These are phyloP conservation scores for Hymenochirus boettgeri DNA, from an alignment of 2,113 vertebrate species.

Conservation along the genomic window DNA sequence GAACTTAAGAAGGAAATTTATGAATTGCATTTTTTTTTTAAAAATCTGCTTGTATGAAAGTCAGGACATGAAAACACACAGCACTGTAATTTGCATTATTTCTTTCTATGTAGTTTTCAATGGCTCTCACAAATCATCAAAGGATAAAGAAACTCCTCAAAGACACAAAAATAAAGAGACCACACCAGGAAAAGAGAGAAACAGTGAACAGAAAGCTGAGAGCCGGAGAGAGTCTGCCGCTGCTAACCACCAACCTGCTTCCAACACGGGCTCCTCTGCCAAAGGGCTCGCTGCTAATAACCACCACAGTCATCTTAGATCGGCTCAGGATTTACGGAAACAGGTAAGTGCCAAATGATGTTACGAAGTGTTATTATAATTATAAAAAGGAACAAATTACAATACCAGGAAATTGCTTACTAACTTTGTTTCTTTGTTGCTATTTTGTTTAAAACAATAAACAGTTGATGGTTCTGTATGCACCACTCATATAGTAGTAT, in stretches of 20 bases:
- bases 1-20: too few species aligned
- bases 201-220: constrained; percentile 75
- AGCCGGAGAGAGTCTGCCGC: constrained; percentile 68
- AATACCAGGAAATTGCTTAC: too few species aligned
- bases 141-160: constrained; percentile 70
- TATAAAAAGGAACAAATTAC: too few species aligned
- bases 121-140: constrained; percentile 76
- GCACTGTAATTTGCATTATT: constrained; percentile 28
- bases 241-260: constrained; percentile 54
- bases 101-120: constrained; percentile 74
- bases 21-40: too few species aligned
- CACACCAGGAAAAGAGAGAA: constrained; percentile 81
- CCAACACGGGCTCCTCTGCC: constrained; percentile 66
- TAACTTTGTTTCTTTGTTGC: too few species aligned
- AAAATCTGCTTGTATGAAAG: too few species aligned
- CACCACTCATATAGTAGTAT: too few species aligned
- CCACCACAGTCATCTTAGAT: constrained; percentile 73
- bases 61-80: too few species aligned
- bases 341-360: constrained; percentile 73
- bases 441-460: too few species aligned
- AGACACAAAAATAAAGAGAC: constrained; percentile 77
- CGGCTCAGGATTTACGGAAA: constrained; percentile 90
- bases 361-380: too few species aligned
- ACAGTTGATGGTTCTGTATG: too few species aligned
- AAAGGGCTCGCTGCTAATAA: constrained; percentile 73